These are phyloP conservation scores for Zaprionus inermis DNA, from an alignment of 1,140 invertebrate species.

Conservation along the genomic window DNA sequence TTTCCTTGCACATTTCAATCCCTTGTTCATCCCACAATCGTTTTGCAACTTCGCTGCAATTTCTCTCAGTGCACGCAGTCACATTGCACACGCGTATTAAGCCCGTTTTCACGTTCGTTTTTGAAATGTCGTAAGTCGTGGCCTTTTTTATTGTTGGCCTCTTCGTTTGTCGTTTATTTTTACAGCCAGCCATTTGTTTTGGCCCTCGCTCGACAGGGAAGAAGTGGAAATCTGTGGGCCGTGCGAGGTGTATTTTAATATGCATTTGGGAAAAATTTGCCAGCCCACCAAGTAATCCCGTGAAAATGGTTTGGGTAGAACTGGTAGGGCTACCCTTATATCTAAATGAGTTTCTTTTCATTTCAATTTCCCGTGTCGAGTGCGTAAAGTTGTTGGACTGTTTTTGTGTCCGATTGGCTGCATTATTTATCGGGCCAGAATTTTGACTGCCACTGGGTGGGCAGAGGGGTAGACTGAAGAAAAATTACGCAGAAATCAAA, in stretches of 20 bases:
- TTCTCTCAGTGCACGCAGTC: conserved; percentile 1
- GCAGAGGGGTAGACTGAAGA: conserved; percentile 38
- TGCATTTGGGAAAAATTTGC: conserved; percentile 81
- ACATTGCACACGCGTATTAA: conserved; percentile 19
- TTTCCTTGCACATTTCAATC: neutral
- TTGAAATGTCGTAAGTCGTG: conserved; percentile 61
- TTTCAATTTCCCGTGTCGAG: conserved; percentile 69
- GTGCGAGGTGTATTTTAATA: conserved; percentile 71
- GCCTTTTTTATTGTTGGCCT: conserved; percentile 69
- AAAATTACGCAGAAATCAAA: conserved; percentile 78
- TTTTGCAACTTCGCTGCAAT: neutral
- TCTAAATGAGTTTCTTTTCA: conserved; percentile 69
- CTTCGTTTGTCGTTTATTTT: conserved; percentile 81
- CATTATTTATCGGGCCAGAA: conserved; percentile 61
- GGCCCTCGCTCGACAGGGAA: conserved; percentile 46
- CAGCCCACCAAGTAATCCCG: conserved; percentile 7
- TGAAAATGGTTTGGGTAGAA: neutral
- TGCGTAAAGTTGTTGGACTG: conserved; percentile 54
- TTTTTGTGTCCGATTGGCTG: conserved; percentile 54
- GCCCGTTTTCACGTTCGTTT: conserved; percentile 53
- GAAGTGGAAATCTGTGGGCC: conserved; percentile 43
- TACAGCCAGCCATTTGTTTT: conserved; percentile 74
- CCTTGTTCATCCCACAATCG: neutral
- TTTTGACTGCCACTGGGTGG: conserved; percentile 52
- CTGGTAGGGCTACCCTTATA: conserved; percentile 8